phyloP scores from a whole-genome alignment of 2,797 vertebrate genomes.

The Sparidentex hasta region DNA sequence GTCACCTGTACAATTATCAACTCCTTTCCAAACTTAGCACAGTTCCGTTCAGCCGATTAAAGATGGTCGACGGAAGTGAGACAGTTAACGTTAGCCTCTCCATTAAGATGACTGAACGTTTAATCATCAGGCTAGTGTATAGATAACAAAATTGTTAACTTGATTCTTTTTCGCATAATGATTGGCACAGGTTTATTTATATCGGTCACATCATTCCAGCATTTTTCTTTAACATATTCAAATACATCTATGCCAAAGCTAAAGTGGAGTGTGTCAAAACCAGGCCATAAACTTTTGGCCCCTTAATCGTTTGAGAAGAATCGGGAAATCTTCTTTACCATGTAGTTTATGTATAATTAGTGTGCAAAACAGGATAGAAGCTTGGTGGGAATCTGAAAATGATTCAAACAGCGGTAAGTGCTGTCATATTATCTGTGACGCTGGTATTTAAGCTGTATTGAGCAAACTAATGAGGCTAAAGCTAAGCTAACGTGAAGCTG shows the following conservation, averaged over 20 bases:
- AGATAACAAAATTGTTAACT: too few species aligned
- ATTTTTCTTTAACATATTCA: not conserved
- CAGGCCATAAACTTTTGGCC: not conserved
- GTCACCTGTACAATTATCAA: too few species aligned
- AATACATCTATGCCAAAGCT: not conserved
- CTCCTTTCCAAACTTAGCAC: not conserved
- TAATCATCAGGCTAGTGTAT: not conserved
- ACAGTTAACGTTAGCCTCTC: fast-evolving
- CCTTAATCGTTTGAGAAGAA: not conserved
- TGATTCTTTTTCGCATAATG: not conserved
- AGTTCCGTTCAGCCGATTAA: not conserved
- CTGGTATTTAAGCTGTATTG: too few species aligned
- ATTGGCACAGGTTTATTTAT: too few species aligned
- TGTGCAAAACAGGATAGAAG: too few species aligned
- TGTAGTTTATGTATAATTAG: not conserved
- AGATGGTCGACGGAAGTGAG: constrained; percentile 48
- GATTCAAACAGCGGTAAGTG: not conserved
- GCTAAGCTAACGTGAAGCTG: too few species aligned
- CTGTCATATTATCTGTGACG: not conserved
- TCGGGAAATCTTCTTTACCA: not conserved
- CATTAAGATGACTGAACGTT: not conserved
- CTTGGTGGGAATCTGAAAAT: not conserved
- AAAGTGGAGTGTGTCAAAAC: not conserved
- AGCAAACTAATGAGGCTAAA: too few species aligned
- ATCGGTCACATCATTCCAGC: too few species aligned